A percentile compares a stretch with the other conserved stretches of the same genome.
These are phyloP conservation scores for Melieria omissa DNA, from an alignment of 2,888 invertebrate genomes.

Conservation along the genomic window DNA sequence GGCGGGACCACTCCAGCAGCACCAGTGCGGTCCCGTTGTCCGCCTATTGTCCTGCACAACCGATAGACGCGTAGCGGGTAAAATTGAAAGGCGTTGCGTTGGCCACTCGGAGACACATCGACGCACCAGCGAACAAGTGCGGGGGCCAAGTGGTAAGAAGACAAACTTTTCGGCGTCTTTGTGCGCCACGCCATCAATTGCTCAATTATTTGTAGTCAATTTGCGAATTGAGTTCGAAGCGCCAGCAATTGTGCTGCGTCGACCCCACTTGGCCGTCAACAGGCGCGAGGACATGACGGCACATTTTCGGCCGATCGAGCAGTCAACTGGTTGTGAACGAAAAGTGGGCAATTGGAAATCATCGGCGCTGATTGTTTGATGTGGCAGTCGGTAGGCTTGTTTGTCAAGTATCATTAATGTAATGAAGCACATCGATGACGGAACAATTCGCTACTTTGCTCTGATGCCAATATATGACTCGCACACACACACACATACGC, in stretches of 20 bases:
- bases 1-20: conserved; percentile 49
- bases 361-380: not conserved
- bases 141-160: not conserved
- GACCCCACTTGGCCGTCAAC: too few relatives aligned
- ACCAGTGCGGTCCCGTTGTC: conserved; percentile 25
- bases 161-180: conserved; percentile 27
- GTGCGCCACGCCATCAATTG: conserved; percentile 53
- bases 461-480: too few relatives aligned
- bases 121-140: conserved; percentile 6
- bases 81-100: too few relatives aligned
- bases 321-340: not conserved
- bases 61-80: too few relatives aligned
- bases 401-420: not conserved
- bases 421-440: not conserved
- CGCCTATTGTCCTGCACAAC: conserved; percentile 23
- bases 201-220: conserved; percentile 63
- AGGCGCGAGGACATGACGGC: not conserved
- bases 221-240: conserved; percentile 56
- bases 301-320: not conserved
- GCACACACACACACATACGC: not conserved
- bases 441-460: too few relatives aligned
- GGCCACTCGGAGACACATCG: not conserved
- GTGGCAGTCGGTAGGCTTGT: not conserved
- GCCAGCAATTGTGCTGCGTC: not conserved
- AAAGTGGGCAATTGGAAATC: not conserved